These are phyloP conservation scores for Calliopsis andreniformis DNA, from an alignment of 1,140 invertebrate species.

Conservation along the genomic window DNA sequence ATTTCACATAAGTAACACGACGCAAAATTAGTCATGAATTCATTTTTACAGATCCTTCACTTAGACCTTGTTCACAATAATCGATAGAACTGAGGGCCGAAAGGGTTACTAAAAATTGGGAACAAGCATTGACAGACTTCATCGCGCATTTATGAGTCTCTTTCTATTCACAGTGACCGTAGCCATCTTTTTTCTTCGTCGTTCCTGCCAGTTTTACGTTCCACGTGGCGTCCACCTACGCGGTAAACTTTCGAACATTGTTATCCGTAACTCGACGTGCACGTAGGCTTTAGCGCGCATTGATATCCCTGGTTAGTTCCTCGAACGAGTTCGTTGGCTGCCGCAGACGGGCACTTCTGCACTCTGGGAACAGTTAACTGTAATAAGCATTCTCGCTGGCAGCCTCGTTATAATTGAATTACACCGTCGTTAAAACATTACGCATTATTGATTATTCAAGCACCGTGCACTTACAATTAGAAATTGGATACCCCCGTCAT, in stretches of 20 bases:
- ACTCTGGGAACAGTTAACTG: constrained; percentile 32
- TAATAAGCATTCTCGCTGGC: constrained; percentile 40
- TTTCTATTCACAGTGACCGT: too few species aligned
- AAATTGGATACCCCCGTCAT: constrained; percentile 48
- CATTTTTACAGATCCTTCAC: too few species aligned
- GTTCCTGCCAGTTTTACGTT: background rate
- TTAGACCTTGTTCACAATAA: too few species aligned
- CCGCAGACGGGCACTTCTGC: constrained; percentile 17
- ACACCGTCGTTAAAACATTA: constrained; percentile 48
- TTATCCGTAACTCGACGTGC: background rate
- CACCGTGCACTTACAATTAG: constrained; percentile 37
- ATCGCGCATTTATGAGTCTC: too few species aligned
- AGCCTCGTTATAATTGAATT: constrained; percentile 43
- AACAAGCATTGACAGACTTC: too few species aligned
- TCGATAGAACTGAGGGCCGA: too few species aligned
- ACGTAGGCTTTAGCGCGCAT: background rate
- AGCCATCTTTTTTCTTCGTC: too few species aligned
- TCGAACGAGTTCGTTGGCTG: constrained; percentile 19
- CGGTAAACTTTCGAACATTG: constrained; percentile 21
- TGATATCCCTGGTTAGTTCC: constrained; percentile 21
- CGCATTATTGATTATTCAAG: constrained; percentile 48
- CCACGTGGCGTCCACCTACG: background rate
- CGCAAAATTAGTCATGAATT: too few species aligned
- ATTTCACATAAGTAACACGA: too few species aligned
- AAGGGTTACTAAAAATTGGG: too few species aligned